Conservation (phyloP, 2,797 vertebrate genomes). For the Tangara arthus region DNA sequence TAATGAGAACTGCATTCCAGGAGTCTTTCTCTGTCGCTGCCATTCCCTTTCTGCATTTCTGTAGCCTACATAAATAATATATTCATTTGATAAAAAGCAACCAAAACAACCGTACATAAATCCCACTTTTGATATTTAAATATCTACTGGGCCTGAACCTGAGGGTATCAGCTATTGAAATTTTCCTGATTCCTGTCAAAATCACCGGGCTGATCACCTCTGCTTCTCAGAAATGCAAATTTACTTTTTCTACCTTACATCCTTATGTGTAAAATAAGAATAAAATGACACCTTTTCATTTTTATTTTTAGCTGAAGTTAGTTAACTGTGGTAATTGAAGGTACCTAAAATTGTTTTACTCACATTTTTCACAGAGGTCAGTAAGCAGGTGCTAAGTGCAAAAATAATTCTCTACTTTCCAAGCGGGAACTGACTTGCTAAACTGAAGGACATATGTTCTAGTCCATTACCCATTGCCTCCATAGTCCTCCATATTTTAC, state of each 20-base stretch:
- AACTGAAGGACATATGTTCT: background rate
- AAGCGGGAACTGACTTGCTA: background rate
- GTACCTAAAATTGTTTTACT: background rate
- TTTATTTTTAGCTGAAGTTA: background rate
- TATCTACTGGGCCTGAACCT: background rate
- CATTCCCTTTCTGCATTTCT: background rate
- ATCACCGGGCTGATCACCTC: background rate
- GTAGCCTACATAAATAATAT: background rate
- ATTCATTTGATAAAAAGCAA: background rate
- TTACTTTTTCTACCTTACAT: background rate
- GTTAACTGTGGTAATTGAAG: background rate
- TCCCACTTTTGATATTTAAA: background rate
- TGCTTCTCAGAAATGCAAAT: background rate
- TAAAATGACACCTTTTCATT: background rate
- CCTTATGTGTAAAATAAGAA: background rate
- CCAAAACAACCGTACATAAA: background rate
- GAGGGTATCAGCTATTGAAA: background rate
- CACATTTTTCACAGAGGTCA: background rate
- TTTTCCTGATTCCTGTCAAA: background rate
- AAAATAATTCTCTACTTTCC: background rate
- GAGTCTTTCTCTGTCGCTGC: background rate
- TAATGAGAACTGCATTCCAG: background rate
- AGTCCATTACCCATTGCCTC: background rate
- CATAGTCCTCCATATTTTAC: constrained; percentile 23
- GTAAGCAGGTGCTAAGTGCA: background rate